These are phyloP conservation scores for Cygnus atratus DNA, from an alignment of 2,113 vertebrate genomes.

Conservation along the genomic window DNA sequence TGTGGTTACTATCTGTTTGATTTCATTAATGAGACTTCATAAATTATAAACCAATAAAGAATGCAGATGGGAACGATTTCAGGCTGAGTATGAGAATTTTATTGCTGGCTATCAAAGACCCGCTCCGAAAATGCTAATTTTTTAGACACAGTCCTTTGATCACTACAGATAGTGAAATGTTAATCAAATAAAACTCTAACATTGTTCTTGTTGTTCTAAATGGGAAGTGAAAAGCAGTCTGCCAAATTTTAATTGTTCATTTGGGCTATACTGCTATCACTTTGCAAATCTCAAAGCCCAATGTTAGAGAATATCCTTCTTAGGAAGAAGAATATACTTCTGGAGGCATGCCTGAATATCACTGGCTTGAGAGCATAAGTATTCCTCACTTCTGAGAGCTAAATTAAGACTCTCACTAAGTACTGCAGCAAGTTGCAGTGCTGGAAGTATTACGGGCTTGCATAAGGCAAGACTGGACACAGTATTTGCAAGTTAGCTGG, in stretches of 20 bases:
- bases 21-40: conserved; percentile 48
- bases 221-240: conserved; percentile 1
- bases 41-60: conserved; percentile 43
- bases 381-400: neutral
- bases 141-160: conserved; percentile 47
- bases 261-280: conserved; percentile 19
- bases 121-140: conserved; percentile 48
- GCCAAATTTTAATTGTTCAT: conserved; percentile 48
- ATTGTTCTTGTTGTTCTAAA: conserved; percentile 8
- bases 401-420: neutral
- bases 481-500: neutral
- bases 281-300: conserved; percentile 16
- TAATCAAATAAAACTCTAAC: conserved; percentile 53
- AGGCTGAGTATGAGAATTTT: conserved; percentile 23
- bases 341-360: neutral
- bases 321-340: neutral
- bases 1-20: conserved; percentile 48
- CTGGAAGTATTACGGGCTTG: neutral
- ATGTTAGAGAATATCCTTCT: conserved; percentile 10
- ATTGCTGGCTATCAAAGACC: conserved; percentile 46
- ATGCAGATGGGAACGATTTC: conserved; percentile 37
- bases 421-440: neutral
- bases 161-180: conserved; percentile 1
- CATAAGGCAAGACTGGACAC: neutral
- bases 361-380: neutral